Percentiles rank a stretch among this genome's conserved stretches.
Evolutionary conservation across 2,113 vertebrate species (phyloP).

Genomic region (Thryonomys swinderianus): DNA sequence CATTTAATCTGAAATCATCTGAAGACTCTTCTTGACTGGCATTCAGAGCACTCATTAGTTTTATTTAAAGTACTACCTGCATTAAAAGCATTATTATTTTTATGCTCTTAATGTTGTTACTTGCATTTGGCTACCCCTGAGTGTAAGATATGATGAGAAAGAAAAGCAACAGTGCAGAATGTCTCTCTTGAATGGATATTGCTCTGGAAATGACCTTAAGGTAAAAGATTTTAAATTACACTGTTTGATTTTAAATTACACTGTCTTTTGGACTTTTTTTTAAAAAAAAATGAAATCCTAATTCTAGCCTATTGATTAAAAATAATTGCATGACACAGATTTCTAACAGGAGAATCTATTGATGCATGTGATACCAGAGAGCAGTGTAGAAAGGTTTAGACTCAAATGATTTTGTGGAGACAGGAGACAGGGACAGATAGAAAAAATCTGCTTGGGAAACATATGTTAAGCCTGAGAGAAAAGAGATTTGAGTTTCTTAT

Average conservation of each 20-base stretch:
- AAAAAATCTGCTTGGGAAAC: conserved; percentile 18
- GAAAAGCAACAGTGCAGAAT: conserved; percentile 14
- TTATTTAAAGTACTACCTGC: conserved; percentile 5
- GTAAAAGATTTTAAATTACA: conserved; percentile 34
- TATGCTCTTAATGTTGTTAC: conserved; percentile 31
- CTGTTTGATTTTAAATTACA: too few relatives aligned
- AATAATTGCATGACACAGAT: conserved; percentile 39
- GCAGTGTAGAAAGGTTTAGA: conserved; percentile 31
- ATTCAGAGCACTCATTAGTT: background rate
- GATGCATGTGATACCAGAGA: conserved; percentile 19
- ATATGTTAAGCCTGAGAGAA: background rate
- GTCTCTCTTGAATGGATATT: conserved; percentile 7
- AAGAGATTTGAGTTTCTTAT: background rate
- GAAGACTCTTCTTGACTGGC: conserved; percentile 21
- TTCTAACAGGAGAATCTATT: conserved; percentile 43
- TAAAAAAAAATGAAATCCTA: too few relatives aligned
- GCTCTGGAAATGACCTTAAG: background rate
- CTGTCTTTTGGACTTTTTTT: background rate
- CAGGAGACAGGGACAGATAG: background rate
- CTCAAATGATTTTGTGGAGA: conserved; percentile 24
- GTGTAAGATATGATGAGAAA: background rate
- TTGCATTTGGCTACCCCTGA: background rate
- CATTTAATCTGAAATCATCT: conserved; percentile 38
- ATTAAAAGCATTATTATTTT: conserved; percentile 41
- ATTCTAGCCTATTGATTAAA: background rate